Base-by-base conservation (phyloP, 92 coral and sea anemone species). In the Meandrina meandrites region DNA sequence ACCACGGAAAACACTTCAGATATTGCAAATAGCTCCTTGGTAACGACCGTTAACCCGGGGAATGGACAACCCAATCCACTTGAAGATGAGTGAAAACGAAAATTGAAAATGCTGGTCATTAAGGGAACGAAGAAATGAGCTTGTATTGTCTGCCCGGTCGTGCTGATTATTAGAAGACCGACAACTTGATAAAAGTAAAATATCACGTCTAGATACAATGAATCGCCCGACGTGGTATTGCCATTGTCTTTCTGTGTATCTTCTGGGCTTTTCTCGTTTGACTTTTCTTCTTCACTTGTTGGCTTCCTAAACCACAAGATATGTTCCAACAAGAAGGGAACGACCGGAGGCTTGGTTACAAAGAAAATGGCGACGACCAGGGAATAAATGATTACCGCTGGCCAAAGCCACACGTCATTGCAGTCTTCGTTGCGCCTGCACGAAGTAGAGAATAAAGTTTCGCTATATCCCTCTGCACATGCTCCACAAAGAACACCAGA, bases 171-270 rank as follows among this genome's bases (percentile, higher is more conserved):
- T 76, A 94, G 92, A 16, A 94, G 93, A 50, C 88, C 86, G 21
- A 90, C 87, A 56, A 82, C 87, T 71, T 94, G 96, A 75, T 94
- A 94, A 90, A 94, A 94, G 81, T 94, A 94, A 82, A 94, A 94
- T 30, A 94, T 79, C 42, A 91, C 88, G 75, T 91, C 88, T 32
- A 83, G 85, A 71, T 77, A 89, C 18, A 93, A 91, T 30, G 73
- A 47, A 51, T 78, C 62, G 35, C 76, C 45, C 2, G 71, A 28
- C 80, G 88, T 14, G 27, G 28, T 75, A 28, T 89, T 76, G 12
- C 60, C 54, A 22, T 35, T 70, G 67, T 87, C 81, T 24, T 87
- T 82, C 36, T 75, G 22, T 5, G 68, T 70, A 8, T 36, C 58
- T 19, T 76, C 45, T 27, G 74, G 1, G 4, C 58, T 42, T 47